phyloP scores from a whole-genome alignment of 2,888 invertebrate species.

The Ypsolopha sequella region DNA sequence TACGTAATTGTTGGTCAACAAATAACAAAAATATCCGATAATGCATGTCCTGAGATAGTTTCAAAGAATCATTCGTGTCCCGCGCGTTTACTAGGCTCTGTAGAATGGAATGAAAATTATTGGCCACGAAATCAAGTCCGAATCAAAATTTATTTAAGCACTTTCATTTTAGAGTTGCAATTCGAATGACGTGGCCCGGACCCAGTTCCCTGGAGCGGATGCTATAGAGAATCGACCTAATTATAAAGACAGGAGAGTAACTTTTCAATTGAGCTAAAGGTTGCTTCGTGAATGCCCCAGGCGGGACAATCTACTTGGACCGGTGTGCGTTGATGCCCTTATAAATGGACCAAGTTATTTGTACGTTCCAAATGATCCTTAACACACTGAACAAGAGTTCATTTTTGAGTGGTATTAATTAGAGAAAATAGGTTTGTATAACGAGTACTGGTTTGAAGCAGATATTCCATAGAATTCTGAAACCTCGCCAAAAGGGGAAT shows the following conservation, averaged over 20 bases:
- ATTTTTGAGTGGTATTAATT: background rate
- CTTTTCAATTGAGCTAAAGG: background rate
- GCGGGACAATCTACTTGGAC: slow-evolving; percentile 38
- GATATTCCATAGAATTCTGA: slow-evolving; percentile 2
- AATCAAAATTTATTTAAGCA: background rate
- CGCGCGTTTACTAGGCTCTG: background rate
- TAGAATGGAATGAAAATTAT: slow-evolving; percentile 1
- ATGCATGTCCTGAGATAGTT: background rate
- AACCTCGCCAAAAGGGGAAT: slow-evolving; percentile 34
- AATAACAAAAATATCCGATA: no score
- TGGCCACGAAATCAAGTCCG: background rate
- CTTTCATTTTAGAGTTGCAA: background rate
- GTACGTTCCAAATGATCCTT: background rate
- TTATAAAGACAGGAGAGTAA: background rate
- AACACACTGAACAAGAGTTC: background rate
- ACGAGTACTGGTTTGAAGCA: slow-evolving; percentile 2
- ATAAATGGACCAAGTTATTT: slow-evolving; percentile 1
- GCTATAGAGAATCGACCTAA: background rate
- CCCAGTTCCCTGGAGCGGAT: background rate
- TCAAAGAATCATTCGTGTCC: background rate
- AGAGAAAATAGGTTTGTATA: slow-evolving; percentile 1
- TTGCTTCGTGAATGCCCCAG: slow-evolving; percentile 17
- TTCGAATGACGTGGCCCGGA: background rate
- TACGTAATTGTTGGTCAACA: no score
- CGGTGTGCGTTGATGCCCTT: slow-evolving; percentile 11